Evolutionary conservation across 2,797 vertebrate species (phyloP).

Genomic region (Psittacula derbiana): DNA sequence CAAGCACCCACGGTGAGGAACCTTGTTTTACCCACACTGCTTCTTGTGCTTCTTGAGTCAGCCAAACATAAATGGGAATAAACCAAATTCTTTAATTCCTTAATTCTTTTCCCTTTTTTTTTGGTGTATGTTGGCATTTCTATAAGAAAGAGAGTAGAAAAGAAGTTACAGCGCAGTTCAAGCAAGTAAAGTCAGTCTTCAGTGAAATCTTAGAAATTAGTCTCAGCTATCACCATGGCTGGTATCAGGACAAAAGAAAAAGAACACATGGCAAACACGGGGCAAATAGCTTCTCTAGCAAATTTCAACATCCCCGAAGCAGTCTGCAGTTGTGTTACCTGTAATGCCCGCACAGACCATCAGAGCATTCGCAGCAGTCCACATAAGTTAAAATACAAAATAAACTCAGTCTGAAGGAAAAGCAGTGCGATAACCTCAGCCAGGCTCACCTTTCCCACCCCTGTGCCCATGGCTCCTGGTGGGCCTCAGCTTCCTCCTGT

Average conservation of each 20-base stretch:
- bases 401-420: not conserved
- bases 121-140: not conserved
- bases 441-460: not conserved
- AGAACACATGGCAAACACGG: not conserved
- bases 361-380: not conserved
- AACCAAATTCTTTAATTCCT: not conserved
- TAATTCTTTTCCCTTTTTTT: not conserved
- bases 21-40: not conserved
- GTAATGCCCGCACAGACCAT: not conserved
- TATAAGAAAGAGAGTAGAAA: not conserved
- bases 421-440: not conserved
- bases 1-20: not conserved
- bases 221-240: not conserved
- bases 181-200: not conserved
- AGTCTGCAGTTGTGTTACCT: rapidly evolving
- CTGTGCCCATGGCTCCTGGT: not conserved
- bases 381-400: not conserved
- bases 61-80: not conserved
- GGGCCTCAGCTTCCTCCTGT: not conserved
- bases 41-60: not conserved
- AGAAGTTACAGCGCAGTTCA: not conserved
- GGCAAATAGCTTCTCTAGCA: not conserved
- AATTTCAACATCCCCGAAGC: not conserved
- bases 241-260: not conserved
- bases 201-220: not conserved